Conservation (phyloP, 2,113 vertebrate genomes). For the Pontoporia blainvillei region DNA sequence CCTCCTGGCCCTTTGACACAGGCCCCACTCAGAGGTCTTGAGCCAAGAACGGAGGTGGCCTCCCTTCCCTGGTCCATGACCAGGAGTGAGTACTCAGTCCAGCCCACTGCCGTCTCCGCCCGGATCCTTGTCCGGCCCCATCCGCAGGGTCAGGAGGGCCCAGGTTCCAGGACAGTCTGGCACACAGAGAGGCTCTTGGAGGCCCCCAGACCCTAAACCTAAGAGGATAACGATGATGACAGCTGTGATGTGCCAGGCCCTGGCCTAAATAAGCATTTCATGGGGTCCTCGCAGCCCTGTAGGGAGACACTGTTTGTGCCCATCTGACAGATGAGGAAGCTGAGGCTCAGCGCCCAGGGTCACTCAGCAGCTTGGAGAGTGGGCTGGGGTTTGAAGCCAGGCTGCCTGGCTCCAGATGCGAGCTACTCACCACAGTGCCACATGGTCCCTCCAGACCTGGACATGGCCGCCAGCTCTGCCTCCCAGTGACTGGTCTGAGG, state of each 20-base stretch:
- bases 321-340: too few species aligned
- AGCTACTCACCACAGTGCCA: accelerated
- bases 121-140: too few species aligned
- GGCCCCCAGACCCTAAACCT: not conserved
- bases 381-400: not conserved
- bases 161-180: not conserved
- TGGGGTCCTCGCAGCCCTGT: not conserved
- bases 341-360: not conserved
- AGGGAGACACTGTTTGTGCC: not conserved
- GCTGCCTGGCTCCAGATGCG: not conserved
- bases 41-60: not conserved
- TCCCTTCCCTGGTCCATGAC: accelerated
- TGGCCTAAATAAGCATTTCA: not conserved
- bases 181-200: not conserved
- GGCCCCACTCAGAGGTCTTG: not conserved
- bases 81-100: accelerated
- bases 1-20: too few species aligned
- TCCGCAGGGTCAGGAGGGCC: not conserved
- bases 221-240: accelerated
- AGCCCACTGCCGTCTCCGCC: not conserved
- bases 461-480: not conserved
- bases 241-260: not conserved
- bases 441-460: not conserved
- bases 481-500: not conserved
- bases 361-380: not conserved